A percentile compares a stretch with the other conserved stretches of the same genome.
Evolutionary conservation across 2,113 vertebrate genomes (phyloP).

Genomic region (Epinephelus lanceolatus): DNA sequence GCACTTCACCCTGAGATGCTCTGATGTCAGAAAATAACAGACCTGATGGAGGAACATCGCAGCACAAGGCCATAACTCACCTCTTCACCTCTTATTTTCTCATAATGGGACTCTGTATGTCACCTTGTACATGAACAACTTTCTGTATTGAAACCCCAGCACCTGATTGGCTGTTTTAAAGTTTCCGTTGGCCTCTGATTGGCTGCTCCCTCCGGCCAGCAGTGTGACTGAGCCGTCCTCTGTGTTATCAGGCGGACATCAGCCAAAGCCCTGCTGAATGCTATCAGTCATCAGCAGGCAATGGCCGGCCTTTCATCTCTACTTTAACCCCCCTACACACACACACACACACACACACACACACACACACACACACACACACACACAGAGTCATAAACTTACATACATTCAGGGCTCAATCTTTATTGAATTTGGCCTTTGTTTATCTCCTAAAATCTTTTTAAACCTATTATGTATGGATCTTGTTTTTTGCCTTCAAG

Average conservation of each 20-base stretch:
- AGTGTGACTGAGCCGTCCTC: slow-evolving; percentile 51
- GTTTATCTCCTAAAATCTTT: slow-evolving; percentile 35
- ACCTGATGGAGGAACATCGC: neutral
- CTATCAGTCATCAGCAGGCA: slow-evolving; percentile 79
- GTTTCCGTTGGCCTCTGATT: slow-evolving; percentile 18
- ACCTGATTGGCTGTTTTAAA: slow-evolving; percentile 18
- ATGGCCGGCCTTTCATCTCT: slow-evolving; percentile 77
- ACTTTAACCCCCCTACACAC: slow-evolving; percentile 42
- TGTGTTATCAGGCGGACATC: slow-evolving; percentile 78
- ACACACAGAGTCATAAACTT: slow-evolving; percentile 29
- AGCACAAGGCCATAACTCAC: neutral
- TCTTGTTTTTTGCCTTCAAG: neutral
- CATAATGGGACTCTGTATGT: neutral
- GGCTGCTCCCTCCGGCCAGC: slow-evolving; percentile 34
- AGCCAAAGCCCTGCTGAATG: slow-evolving; percentile 73
- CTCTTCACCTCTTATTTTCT: neutral
- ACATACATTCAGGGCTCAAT: slow-evolving; percentile 27
- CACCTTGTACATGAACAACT: neutral
- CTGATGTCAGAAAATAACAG: neutral
- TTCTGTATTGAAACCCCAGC: neutral
- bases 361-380: slow-evolving; percentile 23
- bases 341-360: slow-evolving; percentile 10
- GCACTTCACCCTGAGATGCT: neutral
- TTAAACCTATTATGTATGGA: neutral
- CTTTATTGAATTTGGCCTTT: slow-evolving; percentile 58